Conservation (phyloP, 2,797 vertebrate genomes). For the Petrocephalus schoutedeni region DNA sequence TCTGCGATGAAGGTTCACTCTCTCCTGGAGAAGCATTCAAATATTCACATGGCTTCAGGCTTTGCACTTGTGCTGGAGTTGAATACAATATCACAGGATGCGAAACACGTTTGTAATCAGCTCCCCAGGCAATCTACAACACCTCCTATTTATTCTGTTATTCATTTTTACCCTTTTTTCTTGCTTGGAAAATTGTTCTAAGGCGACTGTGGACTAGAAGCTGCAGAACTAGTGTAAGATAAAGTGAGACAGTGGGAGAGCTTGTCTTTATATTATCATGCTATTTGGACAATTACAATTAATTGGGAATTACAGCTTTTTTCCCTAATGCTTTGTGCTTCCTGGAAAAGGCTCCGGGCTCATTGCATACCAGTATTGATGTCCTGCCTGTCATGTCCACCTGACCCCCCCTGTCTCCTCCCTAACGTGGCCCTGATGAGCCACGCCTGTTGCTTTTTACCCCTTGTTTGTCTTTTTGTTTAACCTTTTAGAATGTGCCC, state of each 20-base stretch:
- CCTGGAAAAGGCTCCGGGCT: background rate
- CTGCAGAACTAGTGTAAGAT: background rate
- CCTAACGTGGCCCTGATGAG: no score
- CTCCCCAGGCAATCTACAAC: slow-evolving; percentile 37
- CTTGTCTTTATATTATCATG: background rate
- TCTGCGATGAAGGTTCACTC: slow-evolving; percentile 25
- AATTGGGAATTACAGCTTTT: background rate
- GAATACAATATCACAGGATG: slow-evolving; percentile 26
- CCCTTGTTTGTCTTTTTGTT: no score
- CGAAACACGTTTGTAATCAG: slow-evolving; percentile 50
- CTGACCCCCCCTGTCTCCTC: no score
- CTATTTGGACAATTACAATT: background rate
- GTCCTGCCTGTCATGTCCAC: no score
- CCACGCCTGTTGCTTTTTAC: no score
- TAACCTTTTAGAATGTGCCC: no score
- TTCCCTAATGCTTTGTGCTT: background rate
- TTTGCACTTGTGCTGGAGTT: slow-evolving; percentile 41
- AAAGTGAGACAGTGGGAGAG: background rate
- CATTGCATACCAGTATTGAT: background rate
- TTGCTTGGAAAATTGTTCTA: background rate
- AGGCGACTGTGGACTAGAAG: background rate
- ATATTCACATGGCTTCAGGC: slow-evolving; percentile 58
- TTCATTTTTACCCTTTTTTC: background rate
- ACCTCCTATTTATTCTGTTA: slow-evolving; percentile 7
- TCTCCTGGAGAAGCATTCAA: slow-evolving; percentile 52